Evolutionary conservation across 2,113 vertebrate genomes (phyloP).

Genomic region (Pandion haliaetus): DNA sequence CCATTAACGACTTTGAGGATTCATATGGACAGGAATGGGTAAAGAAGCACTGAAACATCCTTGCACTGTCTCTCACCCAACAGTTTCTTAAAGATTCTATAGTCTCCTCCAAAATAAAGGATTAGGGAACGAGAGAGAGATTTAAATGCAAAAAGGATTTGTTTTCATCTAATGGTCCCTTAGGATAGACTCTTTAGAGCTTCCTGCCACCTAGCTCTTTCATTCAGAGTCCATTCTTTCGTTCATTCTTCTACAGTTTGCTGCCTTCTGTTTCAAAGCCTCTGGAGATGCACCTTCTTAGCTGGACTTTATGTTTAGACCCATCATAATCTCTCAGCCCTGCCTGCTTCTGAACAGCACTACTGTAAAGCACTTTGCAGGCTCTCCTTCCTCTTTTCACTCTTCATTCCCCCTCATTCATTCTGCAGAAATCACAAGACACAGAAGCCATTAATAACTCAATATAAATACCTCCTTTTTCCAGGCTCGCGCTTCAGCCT

Average conservation of each 20-base stretch:
- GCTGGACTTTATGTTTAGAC: neutral
- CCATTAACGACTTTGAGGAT: conserved; percentile 71
- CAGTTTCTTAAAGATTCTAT: neutral
- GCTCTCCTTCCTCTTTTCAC: neutral
- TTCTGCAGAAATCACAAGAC: neutral
- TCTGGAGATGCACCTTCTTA: neutral
- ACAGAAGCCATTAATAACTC: neutral
- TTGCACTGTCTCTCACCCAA: neutral
- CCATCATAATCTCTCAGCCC: neutral
- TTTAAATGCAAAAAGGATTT: neutral
- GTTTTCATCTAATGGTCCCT: neutral
- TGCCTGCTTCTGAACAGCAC: neutral
- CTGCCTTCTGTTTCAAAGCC: neutral
- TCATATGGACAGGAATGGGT: conserved; percentile 84
- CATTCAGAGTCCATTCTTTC: neutral
- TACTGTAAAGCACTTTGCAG: neutral
- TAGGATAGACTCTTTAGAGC: neutral
- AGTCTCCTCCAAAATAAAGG: neutral
- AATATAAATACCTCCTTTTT: neutral
- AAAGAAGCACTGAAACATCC: neutral
- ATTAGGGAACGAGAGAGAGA: neutral
- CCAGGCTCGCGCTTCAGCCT: neutral
- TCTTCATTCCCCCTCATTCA: neutral
- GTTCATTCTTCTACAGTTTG: neutral
- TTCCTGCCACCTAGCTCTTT: neutral